A percentile compares a stretch with the other conserved stretches of the same genome.
These are phyloP conservation scores for Lampris megalopsis DNA, from an alignment of 2,113 vertebrate genomes.

Conservation along the genomic window DNA sequence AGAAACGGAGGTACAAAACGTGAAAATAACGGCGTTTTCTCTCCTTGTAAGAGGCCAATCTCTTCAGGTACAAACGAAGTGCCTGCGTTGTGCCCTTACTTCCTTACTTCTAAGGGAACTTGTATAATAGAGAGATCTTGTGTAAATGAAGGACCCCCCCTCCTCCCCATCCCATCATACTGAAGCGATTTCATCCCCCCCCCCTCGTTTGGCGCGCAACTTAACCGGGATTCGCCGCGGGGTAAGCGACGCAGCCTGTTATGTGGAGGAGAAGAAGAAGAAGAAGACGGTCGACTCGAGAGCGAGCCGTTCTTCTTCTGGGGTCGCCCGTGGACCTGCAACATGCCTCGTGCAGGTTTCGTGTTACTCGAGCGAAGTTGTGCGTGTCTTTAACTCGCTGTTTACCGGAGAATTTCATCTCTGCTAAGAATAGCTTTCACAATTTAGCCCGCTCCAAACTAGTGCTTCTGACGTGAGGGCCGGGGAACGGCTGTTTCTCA, in stretches of 20 bases:
- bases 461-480: constrained; percentile 46
- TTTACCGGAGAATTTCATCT: constrained; percentile 32
- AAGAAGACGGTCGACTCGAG: constrained; percentile 27
- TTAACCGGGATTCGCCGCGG: background rate
- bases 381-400: constrained; percentile 36
- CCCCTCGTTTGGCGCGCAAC: constrained; percentile 27
- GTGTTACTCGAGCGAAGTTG: background rate
- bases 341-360: no score
- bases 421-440: constrained; percentile 23
- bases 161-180: constrained; percentile 25
- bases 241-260: no score
- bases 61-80: constrained; percentile 15
- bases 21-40: no score
- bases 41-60: constrained; percentile 6
- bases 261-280: background rate
- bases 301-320: no score
- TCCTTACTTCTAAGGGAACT: constrained; percentile 40
- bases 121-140: constrained; percentile 26
- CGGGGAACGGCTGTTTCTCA: constrained; percentile 38
- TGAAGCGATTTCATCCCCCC: constrained; percentile 55
- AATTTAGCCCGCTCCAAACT: constrained; percentile 29
- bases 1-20: background rate
- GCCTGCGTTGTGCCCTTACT: constrained; percentile 23
- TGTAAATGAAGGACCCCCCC: constrained; percentile 16
- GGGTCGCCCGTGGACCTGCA: no score